Evolutionary conservation across 2,888 invertebrate genomes (phyloP), one percentile per base, ranked within the genome.

Genomic region (Diabrotica balteata): DNA sequence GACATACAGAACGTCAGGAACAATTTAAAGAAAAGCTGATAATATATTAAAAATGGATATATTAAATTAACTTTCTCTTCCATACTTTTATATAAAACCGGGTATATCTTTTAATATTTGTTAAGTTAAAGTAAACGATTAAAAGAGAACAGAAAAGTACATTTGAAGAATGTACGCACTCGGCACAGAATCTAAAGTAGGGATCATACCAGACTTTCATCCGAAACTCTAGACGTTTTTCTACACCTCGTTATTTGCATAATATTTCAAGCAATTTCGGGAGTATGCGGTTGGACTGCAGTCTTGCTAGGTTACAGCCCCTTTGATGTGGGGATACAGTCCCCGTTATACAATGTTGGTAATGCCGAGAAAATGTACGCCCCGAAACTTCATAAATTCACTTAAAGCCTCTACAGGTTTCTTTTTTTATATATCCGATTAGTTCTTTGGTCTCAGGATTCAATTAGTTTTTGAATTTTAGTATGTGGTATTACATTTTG

Each of bases 211-310:
- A 63, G 52, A 66, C 68, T 70, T 66, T 68, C 63, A 67, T 59
- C 45, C 44, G 70, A 62, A 70, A 66, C 66, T 53, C 51, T 47
- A 70, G 66, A 68, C 64, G 67, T 72, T 75, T 72, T 72, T 62
- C 65, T 51, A 67, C 68, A 71, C 68, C 67, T 61, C 61, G 51
- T 63, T 67, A 70, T 73, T 75, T 73, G 72, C 72, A 73, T 72
- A 75, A 68, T 65, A 72, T 71, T 73, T 67, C 64, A 71, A 69
- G 63, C 70, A 71, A 71, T 72, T 72, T 70, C 70, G 61, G 66
- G 64, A 50, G 67, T 55, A 64, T 63, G 69, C 66, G 65, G 64
- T 64, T 65, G 57, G 55, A 63, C 58, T 67, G 67, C 70, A 67
- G 59, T 46, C 50, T 46, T 53, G 58, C 50, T 44, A 55, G 63